phyloP scores from a whole-genome alignment of 2,113 vertebrate species.

The Marmota flaviventris region DNA sequence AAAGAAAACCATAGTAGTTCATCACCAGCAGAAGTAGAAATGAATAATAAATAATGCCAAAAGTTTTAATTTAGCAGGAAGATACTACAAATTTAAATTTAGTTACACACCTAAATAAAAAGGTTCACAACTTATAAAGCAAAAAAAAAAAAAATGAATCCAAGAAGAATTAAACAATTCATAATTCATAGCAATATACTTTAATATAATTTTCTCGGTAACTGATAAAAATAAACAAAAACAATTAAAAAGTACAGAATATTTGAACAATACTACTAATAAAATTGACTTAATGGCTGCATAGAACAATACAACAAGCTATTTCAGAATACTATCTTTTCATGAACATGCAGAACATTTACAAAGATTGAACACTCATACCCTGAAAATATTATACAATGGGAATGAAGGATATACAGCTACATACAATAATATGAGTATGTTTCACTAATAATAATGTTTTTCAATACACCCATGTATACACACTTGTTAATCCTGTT shows the following conservation, averaged over 20 bases:
- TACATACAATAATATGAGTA: not conserved
- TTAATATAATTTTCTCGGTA: not conserved
- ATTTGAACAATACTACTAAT: not conserved
- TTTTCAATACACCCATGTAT: not conserved
- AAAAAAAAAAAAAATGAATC: constrained; percentile 40
- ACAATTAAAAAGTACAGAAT: not conserved
- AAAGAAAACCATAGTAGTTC: constrained; percentile 8
- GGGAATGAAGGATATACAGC: not conserved
- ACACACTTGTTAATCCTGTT: not conserved
- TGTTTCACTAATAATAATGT: not conserved
- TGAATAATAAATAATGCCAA: not conserved
- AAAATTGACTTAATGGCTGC: not conserved
- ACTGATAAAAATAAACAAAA: not conserved
- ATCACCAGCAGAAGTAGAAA: not conserved
- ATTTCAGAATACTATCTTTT: constrained; percentile 35
- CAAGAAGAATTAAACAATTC: constrained; percentile 9
- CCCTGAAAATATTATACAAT: not conserved
- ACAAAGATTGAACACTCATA: not conserved
- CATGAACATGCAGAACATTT: constrained; percentile 6
- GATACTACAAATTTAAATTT: constrained; percentile 28
- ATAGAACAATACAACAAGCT: not conserved
- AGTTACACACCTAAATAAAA: constrained; percentile 5
- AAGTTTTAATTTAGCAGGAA: not conserved
- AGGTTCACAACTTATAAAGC: not conserved
- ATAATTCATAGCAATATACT: not conserved